These are phyloP conservation scores for Sacculina carcini DNA, from an alignment of 2,888 invertebrate species.

Conservation along the genomic window DNA sequence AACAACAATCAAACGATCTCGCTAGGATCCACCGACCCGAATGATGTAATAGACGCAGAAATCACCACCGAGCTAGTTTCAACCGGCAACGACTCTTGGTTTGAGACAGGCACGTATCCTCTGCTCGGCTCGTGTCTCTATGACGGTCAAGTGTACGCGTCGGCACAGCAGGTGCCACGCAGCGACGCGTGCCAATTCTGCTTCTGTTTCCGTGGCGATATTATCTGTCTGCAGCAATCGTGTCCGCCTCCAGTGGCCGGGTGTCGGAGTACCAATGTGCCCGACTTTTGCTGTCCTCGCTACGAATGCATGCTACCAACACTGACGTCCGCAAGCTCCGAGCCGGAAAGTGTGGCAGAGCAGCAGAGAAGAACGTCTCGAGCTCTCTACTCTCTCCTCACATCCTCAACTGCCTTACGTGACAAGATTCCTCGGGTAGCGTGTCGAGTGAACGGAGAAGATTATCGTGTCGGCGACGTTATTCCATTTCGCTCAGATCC, in stretches of 20 bases:
- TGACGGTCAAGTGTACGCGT: constrained; percentile 71
- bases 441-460: constrained; percentile 57
- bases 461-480: constrained; percentile 59
- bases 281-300: constrained; percentile 78
- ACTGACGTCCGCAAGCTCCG: constrained; percentile 8
- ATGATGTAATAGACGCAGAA: background rate
- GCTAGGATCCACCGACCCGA: too few species aligned
- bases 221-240: constrained; percentile 79
- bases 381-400: too few species aligned
- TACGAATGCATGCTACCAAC: constrained; percentile 58
- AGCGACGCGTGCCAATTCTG: constrained; percentile 89
- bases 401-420: too few species aligned
- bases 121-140: constrained; percentile 63
- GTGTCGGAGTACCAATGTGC: constrained; percentile 71
- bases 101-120: background rate
- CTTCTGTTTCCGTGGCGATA: constrained; percentile 86
- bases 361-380: too few species aligned
- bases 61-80: background rate
- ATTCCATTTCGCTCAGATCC: constrained; percentile 67
- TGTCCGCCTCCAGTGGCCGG: constrained; percentile 79
- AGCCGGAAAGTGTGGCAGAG: constrained; percentile 30
- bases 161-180: constrained; percentile 77
- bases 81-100: too few species aligned
- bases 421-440: too few species aligned
- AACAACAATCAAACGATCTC: too few species aligned